Base-by-base conservation (phyloP, 53 echinoderm and acorn worm genomes). In the Temnopleurus reevesii region DNA sequence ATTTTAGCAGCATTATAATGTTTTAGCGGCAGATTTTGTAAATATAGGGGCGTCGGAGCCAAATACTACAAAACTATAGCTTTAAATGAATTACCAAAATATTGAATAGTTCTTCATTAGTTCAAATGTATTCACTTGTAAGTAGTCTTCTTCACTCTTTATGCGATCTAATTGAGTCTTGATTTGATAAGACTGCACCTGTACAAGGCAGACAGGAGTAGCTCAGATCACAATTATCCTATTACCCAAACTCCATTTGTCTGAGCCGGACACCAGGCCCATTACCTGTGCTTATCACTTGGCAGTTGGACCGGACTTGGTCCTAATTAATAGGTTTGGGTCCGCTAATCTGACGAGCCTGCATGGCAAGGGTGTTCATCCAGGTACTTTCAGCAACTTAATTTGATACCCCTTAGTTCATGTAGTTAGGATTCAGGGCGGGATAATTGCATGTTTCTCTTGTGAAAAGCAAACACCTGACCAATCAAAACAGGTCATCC, bases 311-410 rank as follows among this genome's bases (percentile, higher is more conserved):
- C 83, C 83, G 83, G 83, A 83, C 55, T 13, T 55, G 56, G 55
- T 27, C 83, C 34, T 55, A 83, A 83, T 83, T 83, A 83, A 83
- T 83, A 55, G 55, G 79, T 47, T 47, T 79, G 46, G 76, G 79
- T 12, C 46, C 63, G 29, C 8, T 61, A 17, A 13, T 2, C 30
- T 61, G 28, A 28, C n/a, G 13, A 31, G 3, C 33, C 63, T 31
- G 10, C 31, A 5, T 25, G 8, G 29, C 60, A 49, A 26, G 2
- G 4, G 2, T 60, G 7, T 4, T 4, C 8, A 25, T 60, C 4
- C 8, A 28, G 5, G 60, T 5, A 28, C 5, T 24, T 60, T 30
- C 5, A 8, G 12, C 59, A 5, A 25, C 25, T 4, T 17, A 71
- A 71, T 38, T n/a, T 41, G 36, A 71, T 41, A 21, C 23, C 2